Conservation (phyloP, 2,797 vertebrate species). For the Triplophysa yarkandensis region DNA sequence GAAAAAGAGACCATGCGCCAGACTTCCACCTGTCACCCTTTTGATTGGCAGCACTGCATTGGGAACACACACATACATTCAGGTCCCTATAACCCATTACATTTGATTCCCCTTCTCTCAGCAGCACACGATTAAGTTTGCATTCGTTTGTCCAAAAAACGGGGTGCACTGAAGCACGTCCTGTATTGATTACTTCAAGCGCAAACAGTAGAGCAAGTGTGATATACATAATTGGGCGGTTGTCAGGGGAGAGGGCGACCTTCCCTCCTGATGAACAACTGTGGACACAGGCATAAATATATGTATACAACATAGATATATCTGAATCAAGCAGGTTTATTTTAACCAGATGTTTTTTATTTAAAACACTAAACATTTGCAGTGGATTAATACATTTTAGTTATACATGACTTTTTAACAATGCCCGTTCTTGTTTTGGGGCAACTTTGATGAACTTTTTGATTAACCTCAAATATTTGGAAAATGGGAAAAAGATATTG, state of each 20-base stretch:
- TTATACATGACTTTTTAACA: no score
- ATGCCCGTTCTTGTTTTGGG: no score
- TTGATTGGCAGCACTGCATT: conserved; percentile 87
- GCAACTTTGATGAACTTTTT: no score
- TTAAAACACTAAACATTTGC: no score
- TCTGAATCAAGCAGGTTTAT: neutral
- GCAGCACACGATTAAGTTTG: conserved; percentile 93
- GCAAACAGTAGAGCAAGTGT: conserved; percentile 97
- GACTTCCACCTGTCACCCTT: conserved; percentile 93
- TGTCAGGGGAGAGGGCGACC: conserved; percentile 89
- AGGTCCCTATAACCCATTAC: conserved; percentile 73
- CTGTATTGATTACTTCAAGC: conserved; percentile 99
- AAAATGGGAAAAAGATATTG: no score
- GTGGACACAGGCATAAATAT: neutral
- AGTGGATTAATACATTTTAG: no score
- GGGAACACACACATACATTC: conserved; percentile 48
- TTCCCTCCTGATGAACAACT: conserved; percentile 66
- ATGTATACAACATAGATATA: neutral
- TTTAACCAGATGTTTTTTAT: neutral
- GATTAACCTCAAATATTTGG: no score
- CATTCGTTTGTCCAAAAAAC: conserved; percentile 95
- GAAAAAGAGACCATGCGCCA: conserved; percentile 82
- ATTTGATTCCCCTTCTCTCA: conserved; percentile 89
- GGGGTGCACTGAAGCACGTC: conserved; percentile 97
- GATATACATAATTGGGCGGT: conserved; percentile 99